Percentiles rank a stretch among this genome's conserved stretches.
phyloP scores from a whole-genome alignment of 2,113 vertebrate species.

The Procavia capensis region DNA sequence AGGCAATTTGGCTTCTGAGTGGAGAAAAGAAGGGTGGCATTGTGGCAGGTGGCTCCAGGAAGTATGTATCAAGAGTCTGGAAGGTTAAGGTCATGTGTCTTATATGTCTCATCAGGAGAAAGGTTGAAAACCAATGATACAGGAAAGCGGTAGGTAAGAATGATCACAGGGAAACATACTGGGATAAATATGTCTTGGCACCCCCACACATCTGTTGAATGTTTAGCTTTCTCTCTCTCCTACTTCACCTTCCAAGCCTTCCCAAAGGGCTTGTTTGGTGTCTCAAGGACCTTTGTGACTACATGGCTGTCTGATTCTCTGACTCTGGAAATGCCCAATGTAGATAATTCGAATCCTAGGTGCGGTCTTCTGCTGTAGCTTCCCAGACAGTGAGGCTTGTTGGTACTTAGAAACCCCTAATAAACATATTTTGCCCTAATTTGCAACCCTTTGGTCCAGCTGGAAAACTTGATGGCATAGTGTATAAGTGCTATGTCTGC shows the following conservation, averaged over 20 bases:
- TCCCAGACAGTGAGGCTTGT: not conserved
- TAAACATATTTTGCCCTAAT: not conserved
- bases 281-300: not conserved
- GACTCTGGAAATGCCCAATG: not conserved
- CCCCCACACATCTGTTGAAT: fast-evolving
- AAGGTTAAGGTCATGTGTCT: not conserved
- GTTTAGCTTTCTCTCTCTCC: not conserved
- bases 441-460: not conserved
- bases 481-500: too few relatives aligned
- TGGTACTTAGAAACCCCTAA: not conserved
- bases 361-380: not conserved
- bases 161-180: not conserved
- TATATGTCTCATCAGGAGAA: not conserved
- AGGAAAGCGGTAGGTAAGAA: not conserved
- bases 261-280: not conserved
- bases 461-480: too few relatives aligned
- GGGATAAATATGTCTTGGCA: fast-evolving
- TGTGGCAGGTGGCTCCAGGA: not conserved
- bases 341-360: not conserved
- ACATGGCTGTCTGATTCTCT: not conserved
- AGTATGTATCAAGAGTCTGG: not conserved
- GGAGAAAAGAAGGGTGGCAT: not conserved
- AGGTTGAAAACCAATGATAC: not conserved
- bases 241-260: not conserved
- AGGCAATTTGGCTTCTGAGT: not conserved